Conservation (phyloP, 2,113 vertebrate species). For the Rhizomys pruinosus region DNA sequence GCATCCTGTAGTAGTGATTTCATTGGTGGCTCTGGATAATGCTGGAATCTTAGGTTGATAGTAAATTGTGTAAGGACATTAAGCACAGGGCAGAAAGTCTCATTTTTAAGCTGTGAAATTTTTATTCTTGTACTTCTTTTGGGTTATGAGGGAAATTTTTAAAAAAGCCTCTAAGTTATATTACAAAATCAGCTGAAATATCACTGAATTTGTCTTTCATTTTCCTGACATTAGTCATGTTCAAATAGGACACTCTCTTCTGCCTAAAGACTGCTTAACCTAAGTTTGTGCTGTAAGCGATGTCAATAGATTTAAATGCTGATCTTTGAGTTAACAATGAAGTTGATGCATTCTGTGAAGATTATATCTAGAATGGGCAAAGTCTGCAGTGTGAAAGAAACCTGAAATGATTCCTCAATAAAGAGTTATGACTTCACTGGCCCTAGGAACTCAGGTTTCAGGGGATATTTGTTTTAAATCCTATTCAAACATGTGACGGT, state of each 20-base stretch:
- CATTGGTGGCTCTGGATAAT: neutral
- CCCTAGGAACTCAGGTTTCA: neutral
- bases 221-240: constrained; percentile 58
- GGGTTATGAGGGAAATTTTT: neutral
- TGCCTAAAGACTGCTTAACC: constrained; percentile 54
- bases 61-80: neutral
- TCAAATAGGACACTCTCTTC: constrained; percentile 57
- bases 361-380: neutral
- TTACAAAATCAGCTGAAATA: constrained; percentile 56
- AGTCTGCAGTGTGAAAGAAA: neutral
- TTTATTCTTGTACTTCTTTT: neutral
- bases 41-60: neutral
- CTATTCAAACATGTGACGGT: neutral
- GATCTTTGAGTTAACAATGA: neutral
- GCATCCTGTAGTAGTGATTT: neutral
- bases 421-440: neutral
- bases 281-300: constrained; percentile 44
- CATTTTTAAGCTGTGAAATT: neutral
- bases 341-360: neutral
- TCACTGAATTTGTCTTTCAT: constrained; percentile 51
- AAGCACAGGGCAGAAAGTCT: neutral
- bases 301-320: constrained; percentile 25
- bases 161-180: neutral
- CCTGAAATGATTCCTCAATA: neutral
- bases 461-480: neutral